phyloP scores from a whole-genome alignment of 1,140 invertebrate genomes.

The Grapholita molesta region DNA sequence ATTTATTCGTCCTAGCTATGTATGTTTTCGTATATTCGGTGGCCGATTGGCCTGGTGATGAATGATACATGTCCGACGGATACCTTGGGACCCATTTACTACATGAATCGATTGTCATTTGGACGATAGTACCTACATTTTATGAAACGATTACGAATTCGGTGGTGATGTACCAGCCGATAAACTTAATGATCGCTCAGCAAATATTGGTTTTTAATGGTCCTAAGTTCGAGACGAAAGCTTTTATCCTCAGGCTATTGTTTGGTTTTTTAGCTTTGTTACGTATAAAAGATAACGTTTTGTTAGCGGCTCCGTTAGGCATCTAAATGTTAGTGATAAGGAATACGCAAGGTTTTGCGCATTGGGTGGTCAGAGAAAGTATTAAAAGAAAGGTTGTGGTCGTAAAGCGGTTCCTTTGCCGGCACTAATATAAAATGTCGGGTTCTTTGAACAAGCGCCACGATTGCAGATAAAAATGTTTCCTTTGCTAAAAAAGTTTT shows the following conservation, averaged over 20 bases:
- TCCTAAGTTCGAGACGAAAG: neutral
- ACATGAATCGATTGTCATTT: constrained; percentile 41
- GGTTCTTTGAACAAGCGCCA: constrained; percentile 48
- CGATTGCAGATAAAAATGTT: constrained; percentile 30
- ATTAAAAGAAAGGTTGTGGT: constrained; percentile 29
- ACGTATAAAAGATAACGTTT: neutral
- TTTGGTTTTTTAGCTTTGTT: constrained; percentile 1
- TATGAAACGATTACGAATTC: constrained; percentile 30
- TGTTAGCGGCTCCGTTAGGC: constrained; percentile 35
- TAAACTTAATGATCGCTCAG: constrained; percentile 25
- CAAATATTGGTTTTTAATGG: constrained; percentile 13
- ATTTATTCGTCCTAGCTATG: constrained; percentile 44
- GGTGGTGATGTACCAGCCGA: constrained; percentile 23
- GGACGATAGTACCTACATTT: constrained; percentile 26
- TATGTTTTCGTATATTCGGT: constrained; percentile 48
- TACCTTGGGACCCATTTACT: constrained; percentile 48
- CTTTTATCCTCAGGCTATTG: constrained; percentile 2
- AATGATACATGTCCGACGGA: constrained; percentile 57
- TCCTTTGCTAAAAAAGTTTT: constrained; percentile 52
- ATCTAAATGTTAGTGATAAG: constrained; percentile 40
- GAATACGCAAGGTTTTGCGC: constrained; percentile 48
- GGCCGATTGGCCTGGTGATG: constrained; percentile 64
- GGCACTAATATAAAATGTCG: constrained; percentile 63
- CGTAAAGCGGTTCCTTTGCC: constrained; percentile 54
- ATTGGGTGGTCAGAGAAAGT: constrained; percentile 53